A percentile compares a stretch with the other conserved stretches of the same genome.
Conservation (phyloP, 1,140 invertebrate genomes). For the Diprion similis region DNA sequence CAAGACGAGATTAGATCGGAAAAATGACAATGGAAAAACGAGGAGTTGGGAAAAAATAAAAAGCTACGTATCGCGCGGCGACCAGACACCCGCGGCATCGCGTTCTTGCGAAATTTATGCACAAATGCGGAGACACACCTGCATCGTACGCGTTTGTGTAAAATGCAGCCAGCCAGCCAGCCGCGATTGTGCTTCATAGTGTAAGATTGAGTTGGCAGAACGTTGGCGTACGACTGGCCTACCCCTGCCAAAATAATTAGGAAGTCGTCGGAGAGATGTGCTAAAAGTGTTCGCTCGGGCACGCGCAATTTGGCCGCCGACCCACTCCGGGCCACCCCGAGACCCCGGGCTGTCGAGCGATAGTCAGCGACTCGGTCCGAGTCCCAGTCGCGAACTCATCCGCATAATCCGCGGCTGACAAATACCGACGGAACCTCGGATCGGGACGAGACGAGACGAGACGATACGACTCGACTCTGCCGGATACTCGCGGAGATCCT, state of each 20-base stretch:
- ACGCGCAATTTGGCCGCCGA: constrained; percentile 53
- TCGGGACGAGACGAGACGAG: constrained; percentile 61
- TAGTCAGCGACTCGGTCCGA: not conserved
- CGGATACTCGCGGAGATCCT: constrained; percentile 24
- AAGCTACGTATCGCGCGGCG: no score
- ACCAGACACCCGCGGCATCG: no score
- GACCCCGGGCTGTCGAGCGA: constrained; percentile 6
- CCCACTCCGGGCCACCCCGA: not conserved
- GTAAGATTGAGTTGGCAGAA: constrained; percentile 17
- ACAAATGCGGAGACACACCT: no score
- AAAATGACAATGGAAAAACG: no score
- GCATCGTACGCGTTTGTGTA: no score
- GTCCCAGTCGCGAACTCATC: constrained; percentile 23
- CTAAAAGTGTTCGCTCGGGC: constrained; percentile 75
- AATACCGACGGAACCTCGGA: constrained; percentile 49
- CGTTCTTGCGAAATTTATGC: no score
- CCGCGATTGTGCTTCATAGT: no score
- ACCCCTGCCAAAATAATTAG: constrained; percentile 78
- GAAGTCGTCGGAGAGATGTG: constrained; percentile 72
- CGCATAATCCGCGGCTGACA: constrained; percentile 30
- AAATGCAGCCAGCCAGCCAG: no score
- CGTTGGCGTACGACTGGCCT: constrained; percentile 28
- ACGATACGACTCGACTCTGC: constrained; percentile 62
- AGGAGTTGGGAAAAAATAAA: no score
- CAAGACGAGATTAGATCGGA: no score